Base-by-base conservation (phyloP, 2,797 vertebrate genomes). In the Hydrophis major region DNA sequence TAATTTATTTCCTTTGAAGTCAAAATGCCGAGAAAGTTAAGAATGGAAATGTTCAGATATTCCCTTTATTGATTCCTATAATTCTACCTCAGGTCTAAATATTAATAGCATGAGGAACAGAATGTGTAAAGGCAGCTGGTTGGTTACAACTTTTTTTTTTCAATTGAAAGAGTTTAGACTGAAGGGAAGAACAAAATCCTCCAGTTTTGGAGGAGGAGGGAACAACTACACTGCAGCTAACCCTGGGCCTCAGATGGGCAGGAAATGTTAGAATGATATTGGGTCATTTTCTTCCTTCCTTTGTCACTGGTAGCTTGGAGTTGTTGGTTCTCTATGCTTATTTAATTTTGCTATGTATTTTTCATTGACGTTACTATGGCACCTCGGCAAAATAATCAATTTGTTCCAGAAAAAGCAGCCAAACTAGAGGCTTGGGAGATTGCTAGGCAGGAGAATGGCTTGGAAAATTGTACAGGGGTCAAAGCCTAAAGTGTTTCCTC, bases 11-110 rank as follows among this genome's bases (percentile, higher is more conserved):
- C 90, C 59, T 92, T 94, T 86, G 83, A 94, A 55, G 90, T 47
- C 94, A 95, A 74, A 94, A 88, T 87, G 88, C 92, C 13, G 57
- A 61, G 93, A 94, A 96, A 89, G 37, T 88, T 86, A 91, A 95
- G 78, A 56, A 94, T 89, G 60, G 89, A 78, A 66, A 42, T 93
- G 86, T 3, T 94, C 74, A 94, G 93, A 94, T 93, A 86, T 89
- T 28, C 0, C 0, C 60, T 95, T 92, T 90, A 94, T 89, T 93
- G 78, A 91, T 22, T 93, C 60, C 63, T 87, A 61, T 88, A 63
- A 90, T 91, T 95, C 89, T 86, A 92, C 92, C 83, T 16, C 6
- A 63, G 14, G 12, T 20, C 22, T 0, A 0, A 47, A 66, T n/a
- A 89, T 91, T 1, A 32, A 90, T 32, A 92, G 90, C 83, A 86